A percentile compares a stretch with the other conserved stretches of the same genome.
phyloP scores from a whole-genome alignment of 2,113 vertebrate species.

The Datnioides undecimradiatus region DNA sequence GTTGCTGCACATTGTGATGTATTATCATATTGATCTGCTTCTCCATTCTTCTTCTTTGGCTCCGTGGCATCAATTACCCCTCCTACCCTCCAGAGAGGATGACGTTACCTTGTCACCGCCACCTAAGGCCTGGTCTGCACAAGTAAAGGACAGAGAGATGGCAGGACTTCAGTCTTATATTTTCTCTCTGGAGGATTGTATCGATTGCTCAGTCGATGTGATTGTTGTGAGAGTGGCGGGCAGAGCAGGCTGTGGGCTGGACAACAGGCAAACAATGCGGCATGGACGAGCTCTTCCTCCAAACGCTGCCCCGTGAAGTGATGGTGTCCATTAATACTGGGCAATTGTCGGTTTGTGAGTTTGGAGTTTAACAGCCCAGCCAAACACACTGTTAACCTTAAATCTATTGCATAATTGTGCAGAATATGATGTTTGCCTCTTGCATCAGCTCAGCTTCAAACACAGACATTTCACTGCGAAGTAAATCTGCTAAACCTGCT shows the following conservation, averaged over 20 bases:
- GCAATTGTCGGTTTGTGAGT: too few species aligned
- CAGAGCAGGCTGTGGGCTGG: conserved; percentile 16
- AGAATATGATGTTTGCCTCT: too few species aligned
- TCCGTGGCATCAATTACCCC: conserved; percentile 21
- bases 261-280: conserved; percentile 6
- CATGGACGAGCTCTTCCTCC: conserved; percentile 16
- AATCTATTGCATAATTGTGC: too few species aligned
- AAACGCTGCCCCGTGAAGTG: not conserved
- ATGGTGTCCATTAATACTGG: not conserved
- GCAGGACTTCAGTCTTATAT: conserved; percentile 36
- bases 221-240: conserved; percentile 16
- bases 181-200: conserved; percentile 45
- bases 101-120: conserved; percentile 39
- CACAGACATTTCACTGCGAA: too few species aligned
- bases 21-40: not conserved
- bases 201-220: conserved; percentile 46
- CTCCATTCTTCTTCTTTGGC: not conserved
- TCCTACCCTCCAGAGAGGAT: not conserved
- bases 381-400: too few species aligned
- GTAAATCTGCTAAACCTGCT: too few species aligned
- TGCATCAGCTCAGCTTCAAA: too few species aligned
- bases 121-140: conserved; percentile 27
- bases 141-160: conserved; percentile 17
- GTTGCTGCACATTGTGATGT: too few species aligned
- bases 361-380: too few species aligned